These are phyloP conservation scores for Drosophila pegasa DNA, from an alignment of 2,888 invertebrate species.

Conservation along the genomic window DNA sequence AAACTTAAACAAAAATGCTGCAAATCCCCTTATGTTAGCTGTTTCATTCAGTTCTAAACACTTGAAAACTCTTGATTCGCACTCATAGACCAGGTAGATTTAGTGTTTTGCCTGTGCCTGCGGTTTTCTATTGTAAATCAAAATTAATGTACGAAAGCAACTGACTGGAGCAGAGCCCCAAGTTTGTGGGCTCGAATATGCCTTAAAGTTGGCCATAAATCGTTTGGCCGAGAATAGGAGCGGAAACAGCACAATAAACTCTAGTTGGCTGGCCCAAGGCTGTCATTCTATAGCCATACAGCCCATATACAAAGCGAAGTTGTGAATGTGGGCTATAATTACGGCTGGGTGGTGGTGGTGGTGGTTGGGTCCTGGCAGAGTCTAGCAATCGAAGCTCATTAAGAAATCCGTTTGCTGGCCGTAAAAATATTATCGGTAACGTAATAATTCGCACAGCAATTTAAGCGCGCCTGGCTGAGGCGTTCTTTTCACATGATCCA, in stretches of 20 bases:
- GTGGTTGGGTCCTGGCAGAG: not conserved
- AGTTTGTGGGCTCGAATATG: constrained; percentile 38
- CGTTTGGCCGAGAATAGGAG: constrained; percentile 19
- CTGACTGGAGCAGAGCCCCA: constrained; percentile 30
- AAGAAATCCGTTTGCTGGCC: constrained; percentile 68
- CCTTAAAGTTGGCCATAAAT: constrained; percentile 55
- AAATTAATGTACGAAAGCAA: constrained; percentile 25
- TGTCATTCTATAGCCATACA: constrained; percentile 11
- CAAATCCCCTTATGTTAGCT: not conserved
- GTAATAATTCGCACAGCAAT: constrained; percentile 57
- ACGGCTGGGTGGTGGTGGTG: constrained; percentile 3
- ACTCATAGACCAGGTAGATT: constrained; percentile 11
- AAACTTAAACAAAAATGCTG: not conserved
- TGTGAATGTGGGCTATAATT: constrained; percentile 48
- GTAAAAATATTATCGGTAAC: constrained; percentile 72
- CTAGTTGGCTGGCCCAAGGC: constrained; percentile 18
- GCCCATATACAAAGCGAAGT: constrained; percentile 3
- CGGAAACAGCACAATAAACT: constrained; percentile 38
- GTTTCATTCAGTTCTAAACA: not conserved
- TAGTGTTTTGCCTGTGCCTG: constrained; percentile 3
- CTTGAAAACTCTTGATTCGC: constrained; percentile 14
- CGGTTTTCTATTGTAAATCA: constrained; percentile 50
- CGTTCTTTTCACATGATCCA: constrained; percentile 72
- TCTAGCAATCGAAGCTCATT: constrained; percentile 53
- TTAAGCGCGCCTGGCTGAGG: constrained; percentile 23